Conservation (phyloP, 2,888 invertebrate species). For the Ophioninae sp. region DNA sequence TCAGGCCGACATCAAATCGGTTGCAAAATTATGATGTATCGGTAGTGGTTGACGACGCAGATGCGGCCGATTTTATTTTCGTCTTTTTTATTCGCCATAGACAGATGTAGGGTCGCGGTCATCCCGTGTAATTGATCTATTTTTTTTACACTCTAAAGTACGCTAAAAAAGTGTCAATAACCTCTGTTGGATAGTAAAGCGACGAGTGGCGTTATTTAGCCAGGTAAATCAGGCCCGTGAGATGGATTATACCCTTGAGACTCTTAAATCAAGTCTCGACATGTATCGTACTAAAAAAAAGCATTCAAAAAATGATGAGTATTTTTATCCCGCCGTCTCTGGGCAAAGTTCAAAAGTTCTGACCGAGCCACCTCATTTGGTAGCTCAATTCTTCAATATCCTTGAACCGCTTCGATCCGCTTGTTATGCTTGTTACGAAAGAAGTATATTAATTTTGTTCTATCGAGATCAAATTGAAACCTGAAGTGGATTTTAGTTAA, state of each 20-base stretch:
- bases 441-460: not conserved
- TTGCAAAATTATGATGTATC: slow-evolving; percentile 77
- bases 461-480: not conserved
- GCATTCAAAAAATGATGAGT: not conserved
- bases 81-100: slow-evolving; percentile 31
- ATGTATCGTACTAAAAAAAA: not conserved
- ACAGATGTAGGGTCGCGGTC: slow-evolving; percentile 41
- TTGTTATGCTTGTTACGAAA: too few relatives aligned
- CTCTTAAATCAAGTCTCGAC: not conserved
- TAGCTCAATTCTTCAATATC: too few relatives aligned
- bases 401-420: too few relatives aligned
- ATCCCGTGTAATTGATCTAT: slow-evolving; percentile 53
- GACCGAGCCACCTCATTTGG: too few relatives aligned
- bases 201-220: slow-evolving; percentile 9
- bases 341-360: not conserved
- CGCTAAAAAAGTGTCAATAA: slow-evolving; percentile 30
- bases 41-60: slow-evolving; percentile 42
- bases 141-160: slow-evolving; percentile 20
- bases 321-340: not conserved
- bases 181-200: slow-evolving; percentile 23
- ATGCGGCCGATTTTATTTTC: slow-evolving; percentile 37
- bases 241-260: slow-evolving; percentile 24
- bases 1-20: slow-evolving; percentile 48
- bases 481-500: not conserved
- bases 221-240: not conserved